Base-by-base conservation (phyloP, 2,113 vertebrate species). In the Nestor notabilis region DNA sequence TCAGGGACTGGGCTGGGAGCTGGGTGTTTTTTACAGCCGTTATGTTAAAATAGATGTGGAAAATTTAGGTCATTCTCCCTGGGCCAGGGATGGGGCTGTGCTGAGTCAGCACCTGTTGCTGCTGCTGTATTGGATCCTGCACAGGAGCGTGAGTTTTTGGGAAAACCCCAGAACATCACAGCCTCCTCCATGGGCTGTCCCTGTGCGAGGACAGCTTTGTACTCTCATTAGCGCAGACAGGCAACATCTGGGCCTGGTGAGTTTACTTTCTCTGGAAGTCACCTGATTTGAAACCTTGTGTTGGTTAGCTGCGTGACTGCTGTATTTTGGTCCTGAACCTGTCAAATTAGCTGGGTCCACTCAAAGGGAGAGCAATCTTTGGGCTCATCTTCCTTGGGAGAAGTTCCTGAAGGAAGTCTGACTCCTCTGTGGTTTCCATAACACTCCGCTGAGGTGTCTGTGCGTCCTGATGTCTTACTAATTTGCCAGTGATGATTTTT, bases 401-500 rank as follows among this genome's bases (percentile, higher is more conserved):
- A 49, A 85, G 29, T n/a, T 92, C 72, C 83, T 49, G 44, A 69
- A 92, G 91, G 92, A 93, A 90, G 49, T 64, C 90, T 95, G 91
- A 89, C 83, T 95, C 47, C 70, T 89, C 44, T 91, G 89, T 76
- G 89, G 89, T 95, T 97, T 95, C 80, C 70, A 78, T 94, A 96
- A 96, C 83, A 65, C 58, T 91, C 85, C 4, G 27, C 58, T 87
- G 94, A 96, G 91, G 92, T 93, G 80, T 91, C 86, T 94, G 74
- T 1, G 1, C 11, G 14, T 96, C 86, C 81, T 85, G 71, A 84
- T 92, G 88, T 95, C 90, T 88, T 95, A 95, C 86, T 96, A 93
- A 96, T 96, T 95, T 95, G 89, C 76, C 83, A 89, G 89, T 72
- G 81, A 97, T 95, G 80, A 92, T 81, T 96, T 95, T 96, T 90